A percentile compares a stretch with the other conserved stretches of the same genome.
Conservation (phyloP, 1,140 invertebrate species). For the Wiebesia pumilae region DNA sequence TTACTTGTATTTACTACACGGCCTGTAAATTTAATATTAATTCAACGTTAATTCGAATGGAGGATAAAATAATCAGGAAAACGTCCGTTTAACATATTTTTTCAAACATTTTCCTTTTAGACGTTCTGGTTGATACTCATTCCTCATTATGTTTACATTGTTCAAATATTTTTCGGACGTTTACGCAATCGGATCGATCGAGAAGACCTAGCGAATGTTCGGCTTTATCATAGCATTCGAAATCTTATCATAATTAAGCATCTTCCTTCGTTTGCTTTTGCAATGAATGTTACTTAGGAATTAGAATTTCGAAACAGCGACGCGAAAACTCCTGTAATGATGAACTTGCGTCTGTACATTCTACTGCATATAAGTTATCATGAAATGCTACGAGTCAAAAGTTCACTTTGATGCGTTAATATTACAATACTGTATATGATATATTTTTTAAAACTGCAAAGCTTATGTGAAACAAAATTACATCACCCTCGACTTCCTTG, state of each 20-base stretch:
- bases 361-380: not conserved
- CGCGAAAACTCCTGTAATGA: not conserved
- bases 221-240: not conserved
- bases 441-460: not conserved
- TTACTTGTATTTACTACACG: too few species aligned
- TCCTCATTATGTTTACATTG: slow-evolving; percentile 1
- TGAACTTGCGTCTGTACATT: slow-evolving; percentile 16
- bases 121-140: slow-evolving; percentile 3
- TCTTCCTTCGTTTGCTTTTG: not conserved
- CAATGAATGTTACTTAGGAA: not conserved
- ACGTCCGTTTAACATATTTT: not conserved
- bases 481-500: not conserved
- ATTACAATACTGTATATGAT: slow-evolving; percentile 6
- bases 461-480: not conserved
- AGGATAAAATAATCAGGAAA: not conserved
- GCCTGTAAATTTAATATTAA: not conserved
- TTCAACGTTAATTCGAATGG: not conserved
- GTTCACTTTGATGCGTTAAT: slow-evolving; percentile 19
- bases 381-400: slow-evolving; percentile 33
- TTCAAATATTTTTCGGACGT: slow-evolving; percentile 38
- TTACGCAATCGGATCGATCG: not conserved
- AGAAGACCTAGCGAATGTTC: not conserved
- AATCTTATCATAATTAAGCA: not conserved
- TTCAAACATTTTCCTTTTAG: slow-evolving; percentile 1
- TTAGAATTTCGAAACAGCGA: not conserved